Percentiles rank a stretch among this genome's conserved stretches.
Conservation (phyloP, 2,888 invertebrate species). For the Linnaemya tessellans region DNA sequence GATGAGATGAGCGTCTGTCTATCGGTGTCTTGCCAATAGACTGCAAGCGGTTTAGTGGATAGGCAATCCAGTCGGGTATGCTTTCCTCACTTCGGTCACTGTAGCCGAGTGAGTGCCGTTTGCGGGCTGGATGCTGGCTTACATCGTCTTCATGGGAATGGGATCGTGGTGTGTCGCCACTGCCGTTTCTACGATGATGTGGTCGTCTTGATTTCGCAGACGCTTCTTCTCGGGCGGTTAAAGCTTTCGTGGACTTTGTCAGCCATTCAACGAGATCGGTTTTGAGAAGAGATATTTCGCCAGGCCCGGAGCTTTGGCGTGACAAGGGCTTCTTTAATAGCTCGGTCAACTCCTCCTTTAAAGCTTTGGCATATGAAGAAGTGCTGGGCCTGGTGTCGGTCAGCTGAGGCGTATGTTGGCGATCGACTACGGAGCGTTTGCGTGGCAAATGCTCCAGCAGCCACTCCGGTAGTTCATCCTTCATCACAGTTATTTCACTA, state of each 20-base stretch:
- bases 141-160: conserved; percentile 81
- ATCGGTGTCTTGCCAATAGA: conserved; percentile 79
- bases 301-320: conserved; percentile 82
- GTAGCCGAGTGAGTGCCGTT: conserved; percentile 83
- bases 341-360: conserved; percentile 81
- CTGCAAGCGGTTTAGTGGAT: conserved; percentile 81
- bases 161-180: conserved; percentile 81
- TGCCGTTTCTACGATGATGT: conserved; percentile 82
- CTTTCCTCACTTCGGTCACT: conserved; percentile 80
- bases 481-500: conserved; percentile 82
- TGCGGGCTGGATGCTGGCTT: conserved; percentile 77
- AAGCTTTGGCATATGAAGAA: conserved; percentile 80
- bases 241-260: conserved; percentile 78
- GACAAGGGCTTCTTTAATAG: conserved; percentile 82
- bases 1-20: conserved; percentile 71
- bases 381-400: conserved; percentile 76
- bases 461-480: conserved; percentile 83
- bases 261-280: conserved; percentile 83
- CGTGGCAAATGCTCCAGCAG: conserved; percentile 81
- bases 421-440: conserved; percentile 78
- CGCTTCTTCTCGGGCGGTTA: conserved; percentile 68
- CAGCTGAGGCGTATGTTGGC: conserved; percentile 74
- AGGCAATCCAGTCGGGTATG: conserved; percentile 82
- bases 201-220: conserved; percentile 74
- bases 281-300: conserved; percentile 82